Evolutionary conservation across 2,797 vertebrate species (phyloP).

Genomic region (Ptychobarbus kaznakovi): DNA sequence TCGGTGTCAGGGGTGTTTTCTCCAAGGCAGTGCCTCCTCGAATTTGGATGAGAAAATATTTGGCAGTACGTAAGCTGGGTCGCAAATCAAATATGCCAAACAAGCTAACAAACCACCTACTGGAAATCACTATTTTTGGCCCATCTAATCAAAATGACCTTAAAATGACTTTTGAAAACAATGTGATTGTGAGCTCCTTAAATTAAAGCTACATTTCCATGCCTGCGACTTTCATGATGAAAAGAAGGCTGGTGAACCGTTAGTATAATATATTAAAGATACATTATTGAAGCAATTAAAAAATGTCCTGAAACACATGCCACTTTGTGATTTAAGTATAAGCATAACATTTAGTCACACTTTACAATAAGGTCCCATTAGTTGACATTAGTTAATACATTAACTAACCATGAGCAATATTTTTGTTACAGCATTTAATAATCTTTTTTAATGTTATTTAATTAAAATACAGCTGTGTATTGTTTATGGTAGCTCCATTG

Average conservation of each 20-base stretch:
- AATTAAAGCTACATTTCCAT: slow-evolving; percentile 6
- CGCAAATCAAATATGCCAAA: background rate
- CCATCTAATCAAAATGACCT: background rate
- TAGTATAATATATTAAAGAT: slow-evolving; percentile 13
- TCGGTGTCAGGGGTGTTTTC: background rate
- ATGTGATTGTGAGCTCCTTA: background rate
- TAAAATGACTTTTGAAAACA: slow-evolving; percentile 1
- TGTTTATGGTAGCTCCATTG: background rate
- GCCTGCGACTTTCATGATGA: background rate
- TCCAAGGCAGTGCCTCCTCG: no score
- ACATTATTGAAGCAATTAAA: background rate
- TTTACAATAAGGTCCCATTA: no score
- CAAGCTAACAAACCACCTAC: background rate
- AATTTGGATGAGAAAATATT: slow-evolving; percentile 7
- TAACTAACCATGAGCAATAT: no score
- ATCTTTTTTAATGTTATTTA: background rate
- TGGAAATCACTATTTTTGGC: background rate
- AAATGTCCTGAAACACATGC: background rate
- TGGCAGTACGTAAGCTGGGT: background rate
- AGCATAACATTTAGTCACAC: no score
- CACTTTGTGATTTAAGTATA: no score
- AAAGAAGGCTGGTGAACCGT: background rate
- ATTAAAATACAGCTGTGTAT: background rate
- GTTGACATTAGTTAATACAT: no score
- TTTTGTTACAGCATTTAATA: no score